These are phyloP conservation scores for Penaeus vannamei DNA, from an alignment of 1,140 invertebrate species.

Conservation along the genomic window DNA sequence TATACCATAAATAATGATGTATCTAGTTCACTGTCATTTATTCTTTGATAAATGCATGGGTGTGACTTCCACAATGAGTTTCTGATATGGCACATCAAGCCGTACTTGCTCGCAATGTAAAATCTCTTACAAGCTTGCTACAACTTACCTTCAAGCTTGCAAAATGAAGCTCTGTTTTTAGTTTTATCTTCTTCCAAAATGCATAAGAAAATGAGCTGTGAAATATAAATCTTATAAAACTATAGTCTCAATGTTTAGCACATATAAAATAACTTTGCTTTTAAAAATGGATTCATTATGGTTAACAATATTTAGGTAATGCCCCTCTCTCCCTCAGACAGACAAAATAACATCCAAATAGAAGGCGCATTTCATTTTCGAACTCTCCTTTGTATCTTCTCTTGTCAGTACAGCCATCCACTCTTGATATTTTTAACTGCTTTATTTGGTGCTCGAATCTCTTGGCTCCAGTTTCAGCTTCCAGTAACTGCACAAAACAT, in stretches of 20 bases:
- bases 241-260: conserved; percentile 42
- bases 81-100: conserved; percentile 3
- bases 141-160: conserved; percentile 32
- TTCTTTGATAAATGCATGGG: not conserved
- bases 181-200: not conserved
- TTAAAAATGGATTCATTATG: conserved; percentile 34
- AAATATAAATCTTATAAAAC: conserved; percentile 52
- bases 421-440: too few species aligned
- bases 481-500: too few species aligned
- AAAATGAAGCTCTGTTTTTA: conserved; percentile 1
- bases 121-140: conserved; percentile 16
- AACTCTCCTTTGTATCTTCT: too few species aligned
- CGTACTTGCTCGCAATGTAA: not conserved
- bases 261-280: conserved; percentile 47
- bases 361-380: too few species aligned
- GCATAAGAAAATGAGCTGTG: conserved; percentile 29
- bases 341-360: not conserved
- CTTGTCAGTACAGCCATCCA: too few species aligned
- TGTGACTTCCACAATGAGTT: conserved; percentile 6
- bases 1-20: too few species aligned
- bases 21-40: too few species aligned
- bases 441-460: too few species aligned
- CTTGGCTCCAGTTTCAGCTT: too few species aligned
- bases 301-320: not conserved
- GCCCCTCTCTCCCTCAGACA: not conserved